Percentiles rank a stretch among this genome's conserved stretches.
phyloP scores from a whole-genome alignment of 1,140 invertebrate genomes.

The Coelopa frigida region DNA sequence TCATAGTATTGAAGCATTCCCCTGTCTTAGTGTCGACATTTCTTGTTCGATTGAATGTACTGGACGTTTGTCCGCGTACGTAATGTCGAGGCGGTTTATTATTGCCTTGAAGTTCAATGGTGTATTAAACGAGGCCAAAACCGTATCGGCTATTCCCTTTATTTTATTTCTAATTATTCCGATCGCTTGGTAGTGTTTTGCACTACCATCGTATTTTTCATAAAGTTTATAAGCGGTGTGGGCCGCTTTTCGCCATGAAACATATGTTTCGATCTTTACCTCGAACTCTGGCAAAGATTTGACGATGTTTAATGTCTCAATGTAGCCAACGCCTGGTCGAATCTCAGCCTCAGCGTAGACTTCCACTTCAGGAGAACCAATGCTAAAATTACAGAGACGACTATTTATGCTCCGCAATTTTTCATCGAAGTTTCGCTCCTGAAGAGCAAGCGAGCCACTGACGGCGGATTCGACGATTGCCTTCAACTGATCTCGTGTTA shows the following conservation, averaged over 20 bases:
- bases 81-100: slow-evolving; percentile 18
- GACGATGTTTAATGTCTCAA: slow-evolving; percentile 15
- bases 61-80: slow-evolving; percentile 17
- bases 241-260: slow-evolving; percentile 12
- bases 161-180: slow-evolving; percentile 17
- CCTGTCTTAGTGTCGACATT: slow-evolving; percentile 14
- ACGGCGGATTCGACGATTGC: too few species aligned
- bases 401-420: slow-evolving; percentile 1
- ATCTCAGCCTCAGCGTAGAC: slow-evolving; percentile 10
- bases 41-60: slow-evolving; percentile 19
- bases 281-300: slow-evolving; percentile 16
- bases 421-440: slow-evolving; percentile 4
- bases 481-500: too few species aligned
- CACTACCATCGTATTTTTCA: slow-evolving; percentile 12
- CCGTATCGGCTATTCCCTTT: slow-evolving; percentile 6
- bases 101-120: slow-evolving; percentile 18
- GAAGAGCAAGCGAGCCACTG: slow-evolving; percentile 3
- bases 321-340: slow-evolving; percentile 5
- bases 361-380: slow-evolving; percentile 6
- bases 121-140: slow-evolving; percentile 13
- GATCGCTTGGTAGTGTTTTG: slow-evolving; percentile 13
- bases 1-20: slow-evolving; percentile 8
- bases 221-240: slow-evolving; percentile 10
- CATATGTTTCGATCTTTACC: slow-evolving; percentile 11
- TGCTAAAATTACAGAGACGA: neutral